phyloP scores from a whole-genome alignment of 2,113 vertebrate genomes.

The Tragelaphus strepsiceros region DNA sequence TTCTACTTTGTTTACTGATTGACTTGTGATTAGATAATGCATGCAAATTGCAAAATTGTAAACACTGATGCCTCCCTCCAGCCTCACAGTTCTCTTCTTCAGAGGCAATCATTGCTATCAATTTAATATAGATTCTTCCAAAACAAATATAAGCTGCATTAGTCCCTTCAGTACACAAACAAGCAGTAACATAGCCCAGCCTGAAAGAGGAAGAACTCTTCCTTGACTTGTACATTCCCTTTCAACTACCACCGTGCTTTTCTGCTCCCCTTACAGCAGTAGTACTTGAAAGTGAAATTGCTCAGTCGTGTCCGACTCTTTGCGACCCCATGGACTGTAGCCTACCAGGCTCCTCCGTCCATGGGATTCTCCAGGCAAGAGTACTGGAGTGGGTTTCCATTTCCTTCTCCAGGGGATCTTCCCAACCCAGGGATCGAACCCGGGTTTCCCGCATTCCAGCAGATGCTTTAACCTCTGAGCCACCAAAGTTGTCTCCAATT shows the following conservation, averaged over 20 bases:
- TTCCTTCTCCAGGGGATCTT: too few relatives aligned
- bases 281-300: not conserved
- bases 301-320: too few relatives aligned
- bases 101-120: not conserved
- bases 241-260: not conserved
- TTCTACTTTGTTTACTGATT: not conserved
- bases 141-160: not conserved
- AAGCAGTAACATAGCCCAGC: not conserved
- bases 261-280: not conserved
- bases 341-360: too few relatives aligned
- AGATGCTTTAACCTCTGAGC: too few relatives aligned
- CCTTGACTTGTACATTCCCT: not conserved
- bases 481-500: not conserved
- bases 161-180: not conserved
- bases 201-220: not conserved
- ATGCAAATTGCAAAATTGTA: not conserved
- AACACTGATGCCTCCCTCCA: not conserved
- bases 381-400: too few relatives aligned
- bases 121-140: not conserved
- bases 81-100: not conserved
- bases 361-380: too few relatives aligned
- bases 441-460: too few relatives aligned
- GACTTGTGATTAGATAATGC: not conserved
- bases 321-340: too few relatives aligned
- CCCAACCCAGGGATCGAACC: too few relatives aligned